Evolutionary conservation across 2,888 invertebrate genomes (phyloP).

Genomic region (Tetanocera ferruginea): DNA sequence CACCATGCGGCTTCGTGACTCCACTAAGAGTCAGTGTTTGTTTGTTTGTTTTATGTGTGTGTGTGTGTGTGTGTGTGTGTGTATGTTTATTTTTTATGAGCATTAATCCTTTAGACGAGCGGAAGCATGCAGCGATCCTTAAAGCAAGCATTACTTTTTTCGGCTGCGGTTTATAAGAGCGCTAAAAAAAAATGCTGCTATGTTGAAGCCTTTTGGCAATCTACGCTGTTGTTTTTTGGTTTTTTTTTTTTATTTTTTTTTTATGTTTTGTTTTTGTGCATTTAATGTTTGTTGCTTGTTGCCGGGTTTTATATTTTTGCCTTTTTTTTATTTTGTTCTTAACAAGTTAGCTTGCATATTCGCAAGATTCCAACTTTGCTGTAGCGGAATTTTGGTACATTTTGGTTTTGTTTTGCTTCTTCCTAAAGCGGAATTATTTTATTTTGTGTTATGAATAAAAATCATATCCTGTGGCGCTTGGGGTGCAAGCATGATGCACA

Average conservation of each 20-base stretch:
- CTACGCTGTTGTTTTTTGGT: not conserved
- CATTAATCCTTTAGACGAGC: constrained; percentile 38
- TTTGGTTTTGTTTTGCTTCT: not conserved
- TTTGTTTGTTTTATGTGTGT: too few species aligned
- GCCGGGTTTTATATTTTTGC: not conserved
- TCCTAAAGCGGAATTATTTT: not conserved
- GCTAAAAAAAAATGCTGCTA: constrained; percentile 16
- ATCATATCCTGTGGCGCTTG: constrained; percentile 4
- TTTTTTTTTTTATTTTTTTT: not conserved
- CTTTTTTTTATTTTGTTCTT: not conserved
- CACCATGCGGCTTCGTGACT: constrained; percentile 49
- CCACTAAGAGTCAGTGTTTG: constrained; percentile 54
- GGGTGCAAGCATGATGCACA: too few species aligned
- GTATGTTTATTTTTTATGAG: constrained; percentile 24
- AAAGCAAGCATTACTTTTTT: not conserved
- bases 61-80: too few species aligned
- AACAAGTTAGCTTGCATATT: not conserved
- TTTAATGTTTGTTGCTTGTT: too few species aligned
- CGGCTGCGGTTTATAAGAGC: not conserved
- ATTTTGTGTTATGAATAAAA: constrained; percentile 17
- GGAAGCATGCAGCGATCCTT: constrained; percentile 14
- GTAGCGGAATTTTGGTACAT: not conserved
- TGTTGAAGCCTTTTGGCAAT: constrained; percentile 9
- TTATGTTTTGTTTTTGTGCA: not conserved
- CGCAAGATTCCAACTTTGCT: not conserved